Evolutionary conservation across 2,888 invertebrate genomes (phyloP), one percentile per base, ranked within the genome.

Genomic region (Frankliniella intonsa): DNA sequence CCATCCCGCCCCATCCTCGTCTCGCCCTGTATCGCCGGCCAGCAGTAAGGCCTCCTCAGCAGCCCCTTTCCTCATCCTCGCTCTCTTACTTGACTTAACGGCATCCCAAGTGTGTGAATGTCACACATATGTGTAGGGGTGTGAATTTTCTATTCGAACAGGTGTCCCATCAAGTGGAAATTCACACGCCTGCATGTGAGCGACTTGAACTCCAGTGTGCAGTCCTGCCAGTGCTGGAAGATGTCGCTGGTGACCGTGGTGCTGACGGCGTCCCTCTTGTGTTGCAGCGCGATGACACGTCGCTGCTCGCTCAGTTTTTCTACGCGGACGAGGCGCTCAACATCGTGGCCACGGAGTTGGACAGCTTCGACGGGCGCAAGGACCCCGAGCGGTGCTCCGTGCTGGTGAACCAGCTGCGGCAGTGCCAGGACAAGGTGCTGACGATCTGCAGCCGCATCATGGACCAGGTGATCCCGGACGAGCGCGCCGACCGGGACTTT

Each of bases 301-400:
- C 97, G 82, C 90, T 97, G 85, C 90, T 98, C 88, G 97, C 98
- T 82, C 96, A 97, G 89, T 99, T 99, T 89, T 99, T 97, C 90
- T 97, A 96, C 90, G 98, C 99, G 51, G 99, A 99, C 89, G 97
- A 98, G 87, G 96, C 97, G 55, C 90, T 99, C 85, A 98, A 97
- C 88, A 92, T 94, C 86, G 96, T 99, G 83, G 97, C 98, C 81
- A 94, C 96, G 84, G 99, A 99, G 89, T 89, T 99, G 89, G 99
- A 99, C 90, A 98, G 98, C 86, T 99, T 99, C 89, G 99, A 99
- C 89, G 99, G 99, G n/a, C 91, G 98, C 80, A 97, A 98, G 86
- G 99, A 99, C 88, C 99, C 98, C 0, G 98, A 98, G 88, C 89
- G 99, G 88, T 99, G 99, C 88, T 96, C 98, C 82, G 93, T 94